phyloP scores from a whole-genome alignment of 2,888 invertebrate species.

The Silvanus unidentatus region DNA sequence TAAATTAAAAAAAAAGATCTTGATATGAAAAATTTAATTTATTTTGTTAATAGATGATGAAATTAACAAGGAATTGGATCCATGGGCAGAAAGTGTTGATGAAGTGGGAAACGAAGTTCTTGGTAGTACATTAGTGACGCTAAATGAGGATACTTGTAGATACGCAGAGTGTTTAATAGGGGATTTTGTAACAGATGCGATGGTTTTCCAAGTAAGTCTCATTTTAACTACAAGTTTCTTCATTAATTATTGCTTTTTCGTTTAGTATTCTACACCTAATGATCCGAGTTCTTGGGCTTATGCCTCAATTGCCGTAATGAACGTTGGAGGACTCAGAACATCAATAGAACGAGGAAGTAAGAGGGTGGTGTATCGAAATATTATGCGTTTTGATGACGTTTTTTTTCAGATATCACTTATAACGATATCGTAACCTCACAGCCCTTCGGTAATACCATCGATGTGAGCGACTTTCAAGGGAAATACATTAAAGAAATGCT shows the following conservation, averaged over 20 bases:
- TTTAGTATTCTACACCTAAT: too few species aligned
- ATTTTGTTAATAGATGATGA: slow-evolving; percentile 52
- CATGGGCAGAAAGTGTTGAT: slow-evolving; percentile 57
- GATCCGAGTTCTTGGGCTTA: slow-evolving; percentile 62
- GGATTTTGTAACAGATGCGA: slow-evolving; percentile 66
- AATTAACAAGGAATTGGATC: slow-evolving; percentile 54
- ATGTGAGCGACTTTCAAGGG: slow-evolving; percentile 65
- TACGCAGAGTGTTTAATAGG: slow-evolving; percentile 67
- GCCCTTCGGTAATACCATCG: slow-evolving; percentile 72
- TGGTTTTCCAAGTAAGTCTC: slow-evolving; percentile 56
- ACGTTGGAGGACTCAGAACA: slow-evolving; percentile 66
- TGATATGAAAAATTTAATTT: slow-evolving; percentile 1
- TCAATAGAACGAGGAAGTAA: slow-evolving; percentile 60
- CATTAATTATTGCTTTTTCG: too few species aligned
- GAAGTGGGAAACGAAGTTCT: slow-evolving; percentile 51
- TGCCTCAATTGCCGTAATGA: slow-evolving; percentile 61
- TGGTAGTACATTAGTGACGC: slow-evolving; percentile 44
- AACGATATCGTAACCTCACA: slow-evolving; percentile 61
- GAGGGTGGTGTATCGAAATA: slow-evolving; percentile 21
- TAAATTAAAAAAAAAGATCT: slow-evolving; percentile 8
- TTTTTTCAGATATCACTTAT: slow-evolving; percentile 60
- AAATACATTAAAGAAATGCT: slow-evolving; percentile 56
- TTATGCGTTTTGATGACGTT: background rate
- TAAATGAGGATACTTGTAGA: slow-evolving; percentile 53
- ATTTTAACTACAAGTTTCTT: slow-evolving; percentile 2